Percentiles rank a stretch among this genome's conserved stretches.
These are phyloP conservation scores for Trypoxylon attenuatum DNA, from an alignment of 2,888 invertebrate genomes.

Conservation along the genomic window DNA sequence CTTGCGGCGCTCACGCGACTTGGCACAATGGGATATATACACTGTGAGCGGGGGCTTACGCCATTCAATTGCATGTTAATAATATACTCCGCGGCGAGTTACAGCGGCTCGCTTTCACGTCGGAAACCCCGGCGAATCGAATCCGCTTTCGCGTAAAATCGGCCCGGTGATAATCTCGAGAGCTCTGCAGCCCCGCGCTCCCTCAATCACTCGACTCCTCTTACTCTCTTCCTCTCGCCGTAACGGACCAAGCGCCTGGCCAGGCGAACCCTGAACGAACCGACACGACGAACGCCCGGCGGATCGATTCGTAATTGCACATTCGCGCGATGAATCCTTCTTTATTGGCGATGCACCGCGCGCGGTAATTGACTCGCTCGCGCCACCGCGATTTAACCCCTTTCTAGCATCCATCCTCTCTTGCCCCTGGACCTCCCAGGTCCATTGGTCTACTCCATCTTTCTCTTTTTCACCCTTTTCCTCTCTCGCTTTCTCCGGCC, in stretches of 20 bases:
- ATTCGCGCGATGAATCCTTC: constrained; percentile 46
- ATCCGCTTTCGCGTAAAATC: constrained; percentile 49
- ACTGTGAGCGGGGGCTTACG: constrained; percentile 47
- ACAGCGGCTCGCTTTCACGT: constrained; percentile 61
- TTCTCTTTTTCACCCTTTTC: no score
- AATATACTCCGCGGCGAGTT: constrained; percentile 67
- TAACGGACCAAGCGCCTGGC: constrained; percentile 2
- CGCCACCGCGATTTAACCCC: no score
- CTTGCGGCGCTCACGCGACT: constrained; percentile 73
- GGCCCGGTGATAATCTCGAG: constrained; percentile 44
- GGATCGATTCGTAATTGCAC: constrained; percentile 49
- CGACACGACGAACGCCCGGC: background rate
- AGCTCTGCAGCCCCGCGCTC: no score
- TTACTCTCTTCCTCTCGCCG: no score
- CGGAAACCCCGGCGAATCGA: constrained; percentile 51
- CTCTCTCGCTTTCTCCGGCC: no score
- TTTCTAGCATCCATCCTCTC: no score
- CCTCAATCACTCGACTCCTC: no score
- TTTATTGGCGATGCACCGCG: constrained; percentile 25
- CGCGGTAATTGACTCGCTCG: constrained; percentile 34
- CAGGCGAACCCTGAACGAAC: constrained; percentile 17
- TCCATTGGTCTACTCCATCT: no score
- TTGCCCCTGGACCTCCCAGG: no score
- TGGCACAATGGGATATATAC: constrained; percentile 62
- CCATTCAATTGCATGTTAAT: constrained; percentile 74